Base-by-base conservation (phyloP, 2,113 vertebrate species). In the Takifugu bimaculatus region DNA sequence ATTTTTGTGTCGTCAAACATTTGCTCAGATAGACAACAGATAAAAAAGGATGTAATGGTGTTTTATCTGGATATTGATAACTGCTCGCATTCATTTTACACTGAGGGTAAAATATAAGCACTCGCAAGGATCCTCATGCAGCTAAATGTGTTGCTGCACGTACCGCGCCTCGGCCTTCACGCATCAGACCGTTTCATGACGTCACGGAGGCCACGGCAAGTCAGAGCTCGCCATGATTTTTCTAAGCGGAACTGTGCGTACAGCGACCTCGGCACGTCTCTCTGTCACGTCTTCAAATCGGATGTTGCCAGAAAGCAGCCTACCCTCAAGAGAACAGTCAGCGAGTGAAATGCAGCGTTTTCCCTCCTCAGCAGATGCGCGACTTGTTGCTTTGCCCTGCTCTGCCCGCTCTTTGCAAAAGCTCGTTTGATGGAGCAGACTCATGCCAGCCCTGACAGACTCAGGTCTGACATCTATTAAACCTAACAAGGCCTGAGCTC, bases 391-490 rank as follows among this genome's bases (percentile, higher is more conserved):
- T 51, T 75, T 70, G 43, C 53, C n/a, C 20, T 20, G 20, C 20
- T 20, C 20, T 20, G 20, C 20, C 20, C 20, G 20, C 20, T 20
- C 20, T 29, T 77, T 15, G 26, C n/a, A 54, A 53, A 55, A 60
- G 50, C 51, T n/a, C 15, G 9, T 50, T 50, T 50, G 25, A 50
- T 7, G 47, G 50, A 28, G 27, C 43, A 35, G 25, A 43, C 42
- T 72, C 64, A 60, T n/a, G 54, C 53, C 57, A 26, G 63, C 75
- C 68, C 60, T 0, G 32, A 65, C 51, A 13, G 12, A 49, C 72
- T 69, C 77, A 64, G 78, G 78, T 59, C 4, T 75, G 77, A 69
- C 74, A 65, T 85, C 79, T 68, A 78, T 85, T 78, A 70, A 49
- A 61, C 53, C 57, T 77, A 80, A 84, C 52, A 65, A 81, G 82